Evolutionary conservation across 1,140 invertebrate genomes (phyloP).

Genomic region (Probaryconus sp.): DNA sequence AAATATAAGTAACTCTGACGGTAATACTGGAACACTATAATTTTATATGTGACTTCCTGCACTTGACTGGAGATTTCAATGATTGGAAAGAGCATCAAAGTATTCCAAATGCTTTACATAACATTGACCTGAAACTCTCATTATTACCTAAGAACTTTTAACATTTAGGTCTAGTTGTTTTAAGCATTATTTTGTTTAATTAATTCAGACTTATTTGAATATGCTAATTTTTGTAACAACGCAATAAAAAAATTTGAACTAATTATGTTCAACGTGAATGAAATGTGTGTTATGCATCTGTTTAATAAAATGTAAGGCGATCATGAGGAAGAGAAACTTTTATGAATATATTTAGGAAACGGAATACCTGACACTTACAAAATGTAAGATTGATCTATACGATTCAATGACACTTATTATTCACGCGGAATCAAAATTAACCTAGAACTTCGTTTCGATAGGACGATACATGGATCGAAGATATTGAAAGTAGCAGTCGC

Average conservation of each 20-base stretch:
- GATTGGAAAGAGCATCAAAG: constrained; percentile 1
- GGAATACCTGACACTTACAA: constrained; percentile 21
- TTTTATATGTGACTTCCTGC: constrained; percentile 13
- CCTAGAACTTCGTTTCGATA: constrained; percentile 62
- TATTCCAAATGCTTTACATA: constrained; percentile 64
- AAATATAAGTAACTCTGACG: too few relatives aligned
- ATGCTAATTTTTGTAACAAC: too few relatives aligned
- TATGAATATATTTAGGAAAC: constrained; percentile 33
- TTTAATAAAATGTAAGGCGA: too few relatives aligned
- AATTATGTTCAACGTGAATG: too few relatives aligned
- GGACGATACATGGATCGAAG: constrained; percentile 38
- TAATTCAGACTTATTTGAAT: too few relatives aligned
- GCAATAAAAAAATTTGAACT: too few relatives aligned
- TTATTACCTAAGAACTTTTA: constrained; percentile 24
- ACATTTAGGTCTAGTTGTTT: background rate
- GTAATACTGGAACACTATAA: constrained; percentile 2
- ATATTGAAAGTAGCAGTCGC: constrained; percentile 71
- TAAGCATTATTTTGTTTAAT: too few relatives aligned
- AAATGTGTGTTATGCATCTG: too few relatives aligned
- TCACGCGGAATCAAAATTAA: constrained; percentile 62
- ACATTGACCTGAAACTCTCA: constrained; percentile 66
- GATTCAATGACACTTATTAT: constrained; percentile 32
- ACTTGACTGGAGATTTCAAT: constrained; percentile 18
- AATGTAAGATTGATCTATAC: constrained; percentile 7
- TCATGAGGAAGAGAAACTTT: background rate